These are phyloP conservation scores for Neocloeon triangulifer DNA, from an alignment of 1,140 invertebrate species.

Conservation along the genomic window DNA sequence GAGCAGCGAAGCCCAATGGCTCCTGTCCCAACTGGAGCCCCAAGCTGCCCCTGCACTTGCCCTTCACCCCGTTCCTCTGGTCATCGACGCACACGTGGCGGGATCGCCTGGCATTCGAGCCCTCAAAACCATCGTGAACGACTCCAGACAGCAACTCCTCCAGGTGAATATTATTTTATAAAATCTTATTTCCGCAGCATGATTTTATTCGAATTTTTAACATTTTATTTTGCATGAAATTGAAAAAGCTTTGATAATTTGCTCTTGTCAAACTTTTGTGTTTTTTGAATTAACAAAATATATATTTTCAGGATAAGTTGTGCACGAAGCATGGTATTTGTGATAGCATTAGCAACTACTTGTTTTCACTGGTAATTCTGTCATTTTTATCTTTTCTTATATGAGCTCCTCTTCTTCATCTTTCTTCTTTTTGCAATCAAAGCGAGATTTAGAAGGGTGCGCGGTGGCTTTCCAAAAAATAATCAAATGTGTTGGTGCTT, in stretches of 20 bases:
- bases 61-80: constrained; percentile 21
- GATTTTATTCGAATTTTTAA: too few relatives aligned
- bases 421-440: too few relatives aligned
- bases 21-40: constrained; percentile 23
- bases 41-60: constrained; percentile 29
- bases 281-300: too few relatives aligned
- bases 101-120: constrained; percentile 29
- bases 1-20: constrained; percentile 26
- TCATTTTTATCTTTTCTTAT: too few relatives aligned
- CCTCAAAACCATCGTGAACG: constrained; percentile 26
- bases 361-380: neutral
- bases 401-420: too few relatives aligned
- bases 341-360: neutral
- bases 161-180: too few relatives aligned
- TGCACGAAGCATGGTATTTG: neutral
- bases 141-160: constrained; percentile 20
- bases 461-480: neutral
- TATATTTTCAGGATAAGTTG: too few relatives aligned
- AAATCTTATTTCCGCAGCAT: too few relatives aligned
- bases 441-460: neutral
- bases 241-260: too few relatives aligned
- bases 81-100: constrained; percentile 34
- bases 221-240: too few relatives aligned
- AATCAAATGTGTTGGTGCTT: neutral
- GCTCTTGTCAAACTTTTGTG: too few relatives aligned